Evolutionary conservation across 2,113 vertebrate genomes (phyloP), one percentile per base, ranked within the genome.

Genomic region (Cranoglanis bouderius): DNA sequence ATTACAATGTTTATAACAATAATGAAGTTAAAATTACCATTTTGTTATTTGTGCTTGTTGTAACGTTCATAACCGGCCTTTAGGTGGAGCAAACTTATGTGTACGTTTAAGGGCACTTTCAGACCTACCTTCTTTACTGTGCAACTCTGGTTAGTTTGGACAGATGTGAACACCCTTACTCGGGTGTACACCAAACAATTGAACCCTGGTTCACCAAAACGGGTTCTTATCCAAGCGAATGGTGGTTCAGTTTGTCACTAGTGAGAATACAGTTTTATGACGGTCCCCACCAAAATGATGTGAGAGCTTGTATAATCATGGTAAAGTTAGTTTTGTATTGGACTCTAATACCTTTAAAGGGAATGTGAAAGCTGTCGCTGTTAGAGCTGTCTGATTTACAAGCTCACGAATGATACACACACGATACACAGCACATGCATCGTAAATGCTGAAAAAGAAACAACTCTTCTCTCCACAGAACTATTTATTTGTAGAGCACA

Each of bases 21-120:
- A 4, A 32, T 32, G 21, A 26, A 21, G 55, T 40, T 61, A 13
- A 82, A 38, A 40, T 82, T 10, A 18, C 24, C 21, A 6, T 57
- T 24, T n/a, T 82, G 80, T 57, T 59, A 9, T 61, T 83, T 55
- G n/a, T 82, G 51, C 38, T 82, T 24, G 8, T 82, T 40, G 21
- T 61, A 26, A 26, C 21, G 59, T 40, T 55, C 21, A 21, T 81
- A 19, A 16, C 43, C 26, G 4, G 46, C 53, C 2, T 80, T 82
- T 82, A 82, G 19, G 80, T 82, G 57, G 81, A 83, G 55, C 81
- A 83, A 61, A 57, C 53, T 57, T 82, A 24, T 82, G 51, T 38
- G 32, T 83, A 13, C 0, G 14, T 61, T 82, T 40, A 83, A 43
- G 35, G 21, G 13, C 5, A 1, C 12, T 61, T 83, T 83, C 80